Evolutionary conservation across 2,113 vertebrate species (phyloP).

Genomic region (Plecturocebus donacophilus): DNA sequence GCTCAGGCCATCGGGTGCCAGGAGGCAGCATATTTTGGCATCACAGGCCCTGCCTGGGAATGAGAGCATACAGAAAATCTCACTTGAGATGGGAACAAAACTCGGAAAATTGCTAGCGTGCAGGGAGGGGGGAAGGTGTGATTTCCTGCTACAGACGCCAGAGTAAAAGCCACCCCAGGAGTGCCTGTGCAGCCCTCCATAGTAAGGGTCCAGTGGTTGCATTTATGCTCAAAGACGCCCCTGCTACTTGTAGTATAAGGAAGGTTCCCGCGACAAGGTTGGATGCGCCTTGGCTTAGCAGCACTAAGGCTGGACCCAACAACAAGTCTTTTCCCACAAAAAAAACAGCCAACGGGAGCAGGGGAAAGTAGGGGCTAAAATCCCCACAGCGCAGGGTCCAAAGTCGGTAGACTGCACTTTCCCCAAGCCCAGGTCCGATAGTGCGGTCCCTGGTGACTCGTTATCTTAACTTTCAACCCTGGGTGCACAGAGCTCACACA

Average conservation of each 20-base stretch:
- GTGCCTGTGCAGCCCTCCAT: not conserved
- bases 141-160: not conserved
- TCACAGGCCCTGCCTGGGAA: not conserved
- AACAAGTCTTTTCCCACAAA: not conserved
- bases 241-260: accelerated
- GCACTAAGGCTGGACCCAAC: not conserved
- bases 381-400: not conserved
- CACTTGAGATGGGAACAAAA: not conserved
- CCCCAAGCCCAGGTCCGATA: not conserved
- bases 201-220: not conserved
- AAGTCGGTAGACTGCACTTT: not conserved
- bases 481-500: not conserved
- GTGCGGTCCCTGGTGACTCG: accelerated
- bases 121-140: not conserved
- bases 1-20: not conserved
- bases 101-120: not conserved
- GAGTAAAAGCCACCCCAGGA: not conserved
- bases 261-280: not conserved
- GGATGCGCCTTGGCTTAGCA: not conserved
- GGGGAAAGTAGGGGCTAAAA: not conserved
- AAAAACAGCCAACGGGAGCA: not conserved
- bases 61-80: not conserved
- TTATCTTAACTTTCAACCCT: not conserved
- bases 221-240: not conserved
- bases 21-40: not conserved